Percentiles rank a stretch among this genome's conserved stretches.
phyloP scores from a whole-genome alignment of 1,140 invertebrate species.

The Eumeta japonica region DNA sequence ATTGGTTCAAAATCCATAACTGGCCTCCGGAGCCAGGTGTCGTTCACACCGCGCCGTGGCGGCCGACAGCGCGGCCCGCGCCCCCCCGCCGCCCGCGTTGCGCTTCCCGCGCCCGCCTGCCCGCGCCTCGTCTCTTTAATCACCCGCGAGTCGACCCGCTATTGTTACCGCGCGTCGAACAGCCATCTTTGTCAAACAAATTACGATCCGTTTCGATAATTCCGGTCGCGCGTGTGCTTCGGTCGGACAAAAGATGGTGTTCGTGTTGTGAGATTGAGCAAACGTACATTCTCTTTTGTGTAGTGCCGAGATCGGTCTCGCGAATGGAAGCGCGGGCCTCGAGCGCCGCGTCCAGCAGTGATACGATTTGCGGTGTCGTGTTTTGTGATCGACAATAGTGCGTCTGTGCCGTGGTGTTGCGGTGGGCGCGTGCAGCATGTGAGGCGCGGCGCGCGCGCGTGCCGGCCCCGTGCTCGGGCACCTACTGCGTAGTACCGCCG shows the following conservation, averaged over 20 bases:
- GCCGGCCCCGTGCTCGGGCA: too few species aligned
- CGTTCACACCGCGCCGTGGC: conserved; percentile 59
- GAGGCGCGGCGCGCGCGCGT: too few species aligned
- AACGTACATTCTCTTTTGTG: conserved; percentile 54
- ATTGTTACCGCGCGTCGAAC: conserved; percentile 55
- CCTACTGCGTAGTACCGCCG: too few species aligned
- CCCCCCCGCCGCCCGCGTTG: too few species aligned
- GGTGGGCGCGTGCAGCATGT: too few species aligned
- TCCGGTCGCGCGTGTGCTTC: conserved; percentile 31
- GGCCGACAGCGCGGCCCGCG: too few species aligned
- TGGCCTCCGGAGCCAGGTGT: conserved; percentile 58
- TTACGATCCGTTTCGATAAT: conserved; percentile 47
- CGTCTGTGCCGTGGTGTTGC: too few species aligned
- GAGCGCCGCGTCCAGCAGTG: conserved; percentile 55
- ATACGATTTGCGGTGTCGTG: conserved; percentile 53
- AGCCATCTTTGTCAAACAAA: conserved; percentile 58
- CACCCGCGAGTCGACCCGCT: conserved; percentile 48
- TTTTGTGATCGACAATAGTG: too few species aligned
- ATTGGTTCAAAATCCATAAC: conserved; percentile 59
- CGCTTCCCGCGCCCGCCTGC: too few species aligned
- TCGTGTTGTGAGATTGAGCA: conserved; percentile 32
- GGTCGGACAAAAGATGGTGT: too few species aligned
- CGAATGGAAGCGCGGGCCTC: conserved; percentile 53
- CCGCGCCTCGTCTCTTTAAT: conserved; percentile 58
- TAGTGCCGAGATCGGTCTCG: conserved; percentile 30